Base-by-base conservation (phyloP, 2,113 vertebrate genomes). In the Isichthys henryi region DNA sequence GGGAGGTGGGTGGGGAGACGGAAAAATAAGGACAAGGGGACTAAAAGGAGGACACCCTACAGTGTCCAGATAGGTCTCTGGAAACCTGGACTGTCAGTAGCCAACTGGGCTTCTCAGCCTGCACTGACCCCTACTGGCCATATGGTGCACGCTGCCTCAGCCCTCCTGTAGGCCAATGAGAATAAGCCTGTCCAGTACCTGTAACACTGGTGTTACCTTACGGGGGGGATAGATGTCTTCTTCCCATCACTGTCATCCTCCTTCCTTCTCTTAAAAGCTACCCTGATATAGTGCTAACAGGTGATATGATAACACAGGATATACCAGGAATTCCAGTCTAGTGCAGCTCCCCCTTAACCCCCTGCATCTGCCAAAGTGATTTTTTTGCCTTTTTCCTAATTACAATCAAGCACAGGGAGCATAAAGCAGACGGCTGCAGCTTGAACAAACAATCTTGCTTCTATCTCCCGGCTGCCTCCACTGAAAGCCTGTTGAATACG, bases 41-140 rank as follows among this genome's bases (percentile, higher is more conserved):
- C 9, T 21, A 19, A 53, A 53, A 53, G 52, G 52, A 53, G 52
- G 17, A 53, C 4, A 19, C 17, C 19, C 52, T 53, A 53, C 52
- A 5, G 52, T 19, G 17, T 53, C 17, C 50, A 53, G 50, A 53
- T 53, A 53, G 52, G 52, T 17, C 3, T 4, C 52, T 53, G 52
- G 52, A 53, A 19, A 21, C 17, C 19, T 19, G 52, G 52, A 53
- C 43, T 85, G 83, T 50, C 45, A 39, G 17, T 82, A 6, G 17
- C 21, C 19, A 45, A n/a, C 3, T 83, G 80, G 85, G 48, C 85
- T 35, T 13, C n/a, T 49, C 85, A 56, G 85, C n/a, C 50, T 56
- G 49, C 62, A 88, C 88, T 88, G 88, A 58, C 88, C 62, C 88
- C 62, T 77, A 77, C 88, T 77, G 88, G 88, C 66, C 66, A 77